phyloP scores from a whole-genome alignment of 2,113 vertebrate species.

The Proteles cristata region DNA sequence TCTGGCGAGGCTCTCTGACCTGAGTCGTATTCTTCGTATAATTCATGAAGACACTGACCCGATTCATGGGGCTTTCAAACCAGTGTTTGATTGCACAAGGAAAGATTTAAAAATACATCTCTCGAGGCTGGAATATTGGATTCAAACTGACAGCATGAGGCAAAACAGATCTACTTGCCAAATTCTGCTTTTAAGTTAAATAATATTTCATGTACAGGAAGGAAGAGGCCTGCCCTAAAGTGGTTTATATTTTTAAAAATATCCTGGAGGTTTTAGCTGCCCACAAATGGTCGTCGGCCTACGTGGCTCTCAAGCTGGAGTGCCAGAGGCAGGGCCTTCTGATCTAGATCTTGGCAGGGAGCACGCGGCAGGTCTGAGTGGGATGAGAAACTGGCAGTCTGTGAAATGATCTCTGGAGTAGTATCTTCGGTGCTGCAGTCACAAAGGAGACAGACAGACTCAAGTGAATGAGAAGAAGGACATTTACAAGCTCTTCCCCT shows the following conservation, averaged over 20 bases:
- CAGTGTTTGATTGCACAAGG: neutral
- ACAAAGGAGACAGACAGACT: neutral
- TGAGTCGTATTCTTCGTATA: neutral
- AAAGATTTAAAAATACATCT: constrained; percentile 8
- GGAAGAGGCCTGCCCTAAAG: constrained; percentile 16
- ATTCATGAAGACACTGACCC: constrained; percentile 16
- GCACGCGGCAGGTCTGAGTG: neutral
- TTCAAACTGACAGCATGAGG: neutral
- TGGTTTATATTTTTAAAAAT: constrained; percentile 25
- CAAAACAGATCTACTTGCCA: constrained; percentile 19
- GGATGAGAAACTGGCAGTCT: neutral
- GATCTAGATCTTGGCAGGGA: neutral
- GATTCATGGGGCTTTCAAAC: neutral
- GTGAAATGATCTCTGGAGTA: neutral
- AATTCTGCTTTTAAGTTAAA: constrained; percentile 63
- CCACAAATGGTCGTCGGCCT: neutral
- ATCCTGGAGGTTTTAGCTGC: constrained; percentile 32
- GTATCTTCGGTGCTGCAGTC: neutral
- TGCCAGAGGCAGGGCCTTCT: neutral
- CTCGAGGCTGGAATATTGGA: neutral
- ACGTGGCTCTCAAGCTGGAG: neutral
- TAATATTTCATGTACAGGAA: constrained; percentile 45
- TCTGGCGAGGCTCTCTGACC: neutral
- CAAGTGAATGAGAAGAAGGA: neutral
- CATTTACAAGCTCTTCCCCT: neutral